A percentile compares a stretch with the other conserved stretches of the same genome.
Conservation (phyloP, 1,140 invertebrate species). For the Pseudomyrmex cubaensis region DNA sequence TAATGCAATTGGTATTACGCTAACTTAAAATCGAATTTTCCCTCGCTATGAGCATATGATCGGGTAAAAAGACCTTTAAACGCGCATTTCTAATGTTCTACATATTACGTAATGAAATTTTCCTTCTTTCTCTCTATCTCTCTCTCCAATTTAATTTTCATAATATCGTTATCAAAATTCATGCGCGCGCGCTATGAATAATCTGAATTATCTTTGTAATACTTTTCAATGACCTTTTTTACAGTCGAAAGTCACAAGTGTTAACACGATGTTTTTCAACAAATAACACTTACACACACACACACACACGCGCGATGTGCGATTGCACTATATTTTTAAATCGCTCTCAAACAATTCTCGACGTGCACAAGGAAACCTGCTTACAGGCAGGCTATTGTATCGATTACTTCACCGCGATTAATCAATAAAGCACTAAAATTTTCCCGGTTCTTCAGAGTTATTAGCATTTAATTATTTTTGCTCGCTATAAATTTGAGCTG, state of each 20-base stretch:
- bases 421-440: slow-evolving; percentile 36
- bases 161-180: slow-evolving; percentile 36
- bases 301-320: not conserved
- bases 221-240: not conserved
- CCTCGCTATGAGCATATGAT: slow-evolving; percentile 1
- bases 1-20: slow-evolving; percentile 44
- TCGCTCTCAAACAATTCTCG: too few relatives aligned
- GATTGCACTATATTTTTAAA: too few relatives aligned
- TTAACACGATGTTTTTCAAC: not conserved
- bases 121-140: not conserved
- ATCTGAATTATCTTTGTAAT: slow-evolving; percentile 33
- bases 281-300: not conserved
- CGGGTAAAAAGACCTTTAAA: slow-evolving; percentile 30
- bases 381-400: slow-evolving; percentile 3
- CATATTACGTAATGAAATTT: slow-evolving; percentile 41
- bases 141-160: slow-evolving; percentile 13
- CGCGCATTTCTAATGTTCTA: slow-evolving; percentile 11
- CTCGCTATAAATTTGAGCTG: slow-evolving; percentile 56
- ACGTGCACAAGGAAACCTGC: not conserved
- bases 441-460: slow-evolving; percentile 26
- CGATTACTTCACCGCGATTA: slow-evolving; percentile 15
- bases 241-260: not conserved
- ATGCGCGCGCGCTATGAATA: not conserved
- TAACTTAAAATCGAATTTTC: slow-evolving; percentile 50
- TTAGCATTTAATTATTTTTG: slow-evolving; percentile 57